phyloP scores from a whole-genome alignment of 2,888 invertebrate species.

The Acrocera orbiculus region DNA sequence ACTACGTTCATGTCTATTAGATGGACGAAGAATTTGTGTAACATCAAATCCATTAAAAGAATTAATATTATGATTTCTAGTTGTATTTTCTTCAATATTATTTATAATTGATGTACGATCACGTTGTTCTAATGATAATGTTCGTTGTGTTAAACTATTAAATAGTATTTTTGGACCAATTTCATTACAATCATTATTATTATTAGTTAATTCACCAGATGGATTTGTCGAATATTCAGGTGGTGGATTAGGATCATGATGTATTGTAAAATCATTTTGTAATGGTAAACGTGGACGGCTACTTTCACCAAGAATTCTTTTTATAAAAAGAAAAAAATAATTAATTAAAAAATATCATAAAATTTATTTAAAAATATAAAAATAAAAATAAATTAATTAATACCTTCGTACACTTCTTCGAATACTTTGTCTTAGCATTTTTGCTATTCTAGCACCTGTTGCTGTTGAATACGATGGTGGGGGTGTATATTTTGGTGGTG shows the following conservation, averaged over 20 bases:
- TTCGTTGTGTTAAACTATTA: conserved; percentile 18
- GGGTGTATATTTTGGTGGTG: conserved; percentile 84
- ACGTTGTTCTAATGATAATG: conserved; percentile 18
- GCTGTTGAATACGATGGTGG: conserved; percentile 86
- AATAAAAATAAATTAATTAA: neutral
- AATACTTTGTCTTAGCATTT: conserved; percentile 56
- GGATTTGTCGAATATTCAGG: conserved; percentile 21
- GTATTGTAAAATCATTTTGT: conserved; percentile 7
- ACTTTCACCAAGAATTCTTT: conserved; percentile 15
- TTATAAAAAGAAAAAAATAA: neutral
- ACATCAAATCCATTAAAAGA: conserved; percentile 26
- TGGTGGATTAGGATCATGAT: conserved; percentile 15
- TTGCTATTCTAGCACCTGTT: conserved; percentile 66
- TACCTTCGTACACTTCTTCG: conserved; percentile 57
- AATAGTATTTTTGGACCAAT: conserved; percentile 15
- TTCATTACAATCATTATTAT: conserved; percentile 13
- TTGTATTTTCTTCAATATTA: conserved; percentile 7
- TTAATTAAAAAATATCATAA: neutral
- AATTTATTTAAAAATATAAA: neutral
- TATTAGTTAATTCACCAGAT: conserved; percentile 8
- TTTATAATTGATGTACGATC: conserved; percentile 7
- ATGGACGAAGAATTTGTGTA: conserved; percentile 24
- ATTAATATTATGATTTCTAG: conserved; percentile 1
- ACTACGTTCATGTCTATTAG: conserved; percentile 14
- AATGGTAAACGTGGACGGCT: conserved; percentile 13